Base-by-base conservation (phyloP, 2,797 vertebrate species). In the Hypotaenidia okinawae region DNA sequence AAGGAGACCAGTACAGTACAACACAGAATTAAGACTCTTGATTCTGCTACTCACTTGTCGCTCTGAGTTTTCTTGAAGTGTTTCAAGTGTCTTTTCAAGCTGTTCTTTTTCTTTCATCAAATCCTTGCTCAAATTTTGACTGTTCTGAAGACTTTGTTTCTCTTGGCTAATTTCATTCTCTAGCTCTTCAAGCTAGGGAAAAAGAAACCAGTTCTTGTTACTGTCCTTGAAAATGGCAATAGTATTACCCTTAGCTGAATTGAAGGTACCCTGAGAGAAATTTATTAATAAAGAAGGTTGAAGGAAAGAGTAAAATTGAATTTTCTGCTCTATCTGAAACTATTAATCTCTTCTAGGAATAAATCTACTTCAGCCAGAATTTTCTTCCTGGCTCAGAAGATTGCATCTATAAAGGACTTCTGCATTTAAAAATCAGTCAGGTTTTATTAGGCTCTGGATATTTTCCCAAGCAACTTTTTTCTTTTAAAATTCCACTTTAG, bases 21-120 rank as follows among this genome's bases (percentile, higher is more conserved):
- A 32, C 5, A 39, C 58, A 74, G 45, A 62, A 35, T 25, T 54
- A 64, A 80, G 28, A 39, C 47, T 37, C 74, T 5, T 2, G 27
- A 47, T 84, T 70, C 77, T 25, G 32, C 91, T 82, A 84, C 96
- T 96, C 94, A 99, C 99, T 98, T 99, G 99, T 98, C 99, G 98
- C 94, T 99, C 99, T 0, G 99, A 99, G 98, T 99, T 99, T 97
- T 99, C 99, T 86, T 98, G 94, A 47, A 99, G 98, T 3, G 98
- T 98, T 97, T 99, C 99, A 88, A 99, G 98, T 15, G 98, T 98
- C 95, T 99, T 99, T 98, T 99, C 99, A 97, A 99, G 98, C 88
- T 99, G 98, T 47, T 98, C 98, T 94, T 99, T 99, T 94, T 99
- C 99, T 97, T 99, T 99, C 98, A 99, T 98, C 97, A 99, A 97